A percentile compares a stretch with the other conserved stretches of the same genome.
These are phyloP conservation scores for Cryptoblepharus egeriae DNA, from an alignment of 2,797 vertebrate species.

Conservation along the genomic window DNA sequence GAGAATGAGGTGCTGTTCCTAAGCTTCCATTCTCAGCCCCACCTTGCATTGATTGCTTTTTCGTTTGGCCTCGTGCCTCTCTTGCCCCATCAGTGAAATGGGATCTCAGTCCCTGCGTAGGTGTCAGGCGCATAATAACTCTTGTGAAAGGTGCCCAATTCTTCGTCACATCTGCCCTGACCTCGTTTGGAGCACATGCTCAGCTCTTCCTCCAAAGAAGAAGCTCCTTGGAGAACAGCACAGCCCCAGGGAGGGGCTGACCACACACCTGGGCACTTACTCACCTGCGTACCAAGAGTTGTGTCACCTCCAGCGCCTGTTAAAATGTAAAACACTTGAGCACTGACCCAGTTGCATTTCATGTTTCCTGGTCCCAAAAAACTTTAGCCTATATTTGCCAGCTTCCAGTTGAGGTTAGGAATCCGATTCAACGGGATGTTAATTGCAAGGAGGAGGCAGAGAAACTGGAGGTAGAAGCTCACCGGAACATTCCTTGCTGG, in stretches of 20 bases:
- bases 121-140: no score
- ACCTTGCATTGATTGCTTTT: background rate
- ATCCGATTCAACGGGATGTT: background rate
- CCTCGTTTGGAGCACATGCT: background rate
- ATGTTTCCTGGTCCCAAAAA: background rate
- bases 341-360: background rate
- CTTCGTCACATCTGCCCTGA: background rate
- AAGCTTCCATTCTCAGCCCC: background rate
- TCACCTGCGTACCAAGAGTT: background rate
- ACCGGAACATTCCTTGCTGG: background rate
- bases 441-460: background rate
- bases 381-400: background rate
- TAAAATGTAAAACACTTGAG: no score
- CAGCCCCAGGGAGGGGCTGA: background rate
- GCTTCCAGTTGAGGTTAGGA: background rate
- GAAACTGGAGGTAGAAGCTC: fast-evolving
- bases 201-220: background rate
- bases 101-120: background rate
- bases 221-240: background rate
- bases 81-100: background rate
- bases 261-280: background rate
- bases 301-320: background rate
- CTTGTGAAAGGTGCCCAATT: background rate
- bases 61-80: background rate
- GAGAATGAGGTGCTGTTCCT: background rate